These are phyloP conservation scores for Drosophila paramelanica DNA, from an alignment of 2,888 invertebrate genomes.

Conservation along the genomic window DNA sequence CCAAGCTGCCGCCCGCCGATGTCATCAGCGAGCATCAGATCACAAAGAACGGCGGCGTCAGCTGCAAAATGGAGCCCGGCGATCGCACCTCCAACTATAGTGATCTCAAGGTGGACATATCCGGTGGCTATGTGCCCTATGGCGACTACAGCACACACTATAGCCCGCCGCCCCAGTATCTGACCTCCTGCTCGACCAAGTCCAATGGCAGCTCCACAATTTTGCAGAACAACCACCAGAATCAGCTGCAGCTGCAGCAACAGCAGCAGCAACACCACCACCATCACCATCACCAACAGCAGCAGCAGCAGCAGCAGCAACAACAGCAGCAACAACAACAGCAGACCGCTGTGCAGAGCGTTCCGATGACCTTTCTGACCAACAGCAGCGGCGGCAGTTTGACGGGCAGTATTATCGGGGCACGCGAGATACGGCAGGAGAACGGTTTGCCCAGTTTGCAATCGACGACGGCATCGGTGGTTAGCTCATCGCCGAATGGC, in stretches of 20 bases:
- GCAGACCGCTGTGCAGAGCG: constrained; percentile 60
- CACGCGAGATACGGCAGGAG: constrained; percentile 84
- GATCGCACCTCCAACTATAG: constrained; percentile 97
- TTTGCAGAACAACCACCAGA: constrained; percentile 82
- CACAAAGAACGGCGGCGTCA: constrained; percentile 85
- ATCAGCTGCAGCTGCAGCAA: constrained; percentile 80
- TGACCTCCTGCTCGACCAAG: constrained; percentile 84
- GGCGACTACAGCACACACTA: constrained; percentile 95
- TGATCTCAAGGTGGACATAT: constrained; percentile 94
- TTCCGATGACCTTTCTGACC: constrained; percentile 84
- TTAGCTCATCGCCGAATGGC: constrained; percentile 85
- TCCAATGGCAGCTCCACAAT: constrained; percentile 83
- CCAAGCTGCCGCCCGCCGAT: constrained; percentile 84
- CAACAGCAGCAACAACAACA: constrained; percentile 66
- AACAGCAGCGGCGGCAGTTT: constrained; percentile 82
- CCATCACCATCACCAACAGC: constrained; percentile 68
- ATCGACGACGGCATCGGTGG: constrained; percentile 84
- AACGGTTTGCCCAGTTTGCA: constrained; percentile 84
- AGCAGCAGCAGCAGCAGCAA: constrained; percentile 72
- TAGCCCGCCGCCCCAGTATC: constrained; percentile 89
- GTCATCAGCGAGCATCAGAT: constrained; percentile 86
- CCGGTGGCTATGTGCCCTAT: constrained; percentile 90
- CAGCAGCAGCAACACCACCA: constrained; percentile 81
- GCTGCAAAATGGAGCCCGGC: constrained; percentile 86
- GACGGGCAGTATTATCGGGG: constrained; percentile 84